These are phyloP conservation scores for Camponotus vicinus DNA, from an alignment of 1,140 invertebrate genomes.

Conservation along the genomic window DNA sequence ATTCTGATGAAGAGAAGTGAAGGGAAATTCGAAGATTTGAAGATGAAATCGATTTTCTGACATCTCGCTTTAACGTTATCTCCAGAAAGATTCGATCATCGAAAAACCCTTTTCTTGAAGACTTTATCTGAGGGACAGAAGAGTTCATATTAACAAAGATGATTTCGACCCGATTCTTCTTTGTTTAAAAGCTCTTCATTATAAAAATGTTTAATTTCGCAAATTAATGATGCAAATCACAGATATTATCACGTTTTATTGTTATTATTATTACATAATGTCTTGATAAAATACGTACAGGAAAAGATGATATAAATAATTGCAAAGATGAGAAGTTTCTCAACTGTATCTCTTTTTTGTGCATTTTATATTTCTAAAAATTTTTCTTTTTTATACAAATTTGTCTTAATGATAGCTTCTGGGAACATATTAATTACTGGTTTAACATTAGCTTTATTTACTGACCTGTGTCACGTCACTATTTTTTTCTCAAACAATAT, in stretches of 20 bases:
- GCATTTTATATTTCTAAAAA: not conserved
- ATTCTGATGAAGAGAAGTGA: constrained; percentile 21
- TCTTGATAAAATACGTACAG: constrained; percentile 12
- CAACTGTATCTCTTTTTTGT: not conserved
- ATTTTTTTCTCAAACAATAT: not conserved
- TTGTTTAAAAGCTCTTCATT: constrained; percentile 58
- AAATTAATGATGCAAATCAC: constrained; percentile 4
- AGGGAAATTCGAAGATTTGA: constrained; percentile 13
- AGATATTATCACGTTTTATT: not conserved
- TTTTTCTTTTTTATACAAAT: not conserved
- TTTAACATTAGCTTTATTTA: not conserved
- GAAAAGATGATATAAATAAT: not conserved
- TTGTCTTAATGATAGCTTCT: not conserved
- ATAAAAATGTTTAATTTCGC: constrained; percentile 11
- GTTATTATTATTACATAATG: not conserved
- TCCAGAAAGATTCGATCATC: constrained; percentile 68
- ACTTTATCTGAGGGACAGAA: constrained; percentile 49
- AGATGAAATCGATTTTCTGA: constrained; percentile 59
- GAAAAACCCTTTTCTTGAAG: constrained; percentile 69
- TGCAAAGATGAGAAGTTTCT: not conserved
- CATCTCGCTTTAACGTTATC: constrained; percentile 33
- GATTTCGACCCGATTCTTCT: constrained; percentile 50
- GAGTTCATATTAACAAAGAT: constrained; percentile 66
- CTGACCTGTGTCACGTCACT: not conserved
- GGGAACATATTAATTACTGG: not conserved